These are phyloP conservation scores for Emesis furor DNA, from an alignment of 2,888 invertebrate genomes.

Conservation along the genomic window DNA sequence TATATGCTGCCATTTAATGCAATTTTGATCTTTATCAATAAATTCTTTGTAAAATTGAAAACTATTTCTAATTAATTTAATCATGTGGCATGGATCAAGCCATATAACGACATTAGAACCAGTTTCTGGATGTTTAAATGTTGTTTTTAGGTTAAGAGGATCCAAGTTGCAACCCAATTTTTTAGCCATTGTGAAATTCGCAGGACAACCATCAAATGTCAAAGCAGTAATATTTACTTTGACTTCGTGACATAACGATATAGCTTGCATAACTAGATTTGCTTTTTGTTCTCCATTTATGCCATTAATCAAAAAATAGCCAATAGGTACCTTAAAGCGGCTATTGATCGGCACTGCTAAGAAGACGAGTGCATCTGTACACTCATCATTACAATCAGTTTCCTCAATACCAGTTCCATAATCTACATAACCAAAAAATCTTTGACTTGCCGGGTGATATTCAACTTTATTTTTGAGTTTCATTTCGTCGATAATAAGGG, in stretches of 20 bases:
- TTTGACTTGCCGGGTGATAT: slow-evolving; percentile 18
- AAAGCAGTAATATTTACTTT: slow-evolving; percentile 38
- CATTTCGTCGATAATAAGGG: slow-evolving; percentile 38
- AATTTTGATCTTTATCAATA: slow-evolving; percentile 31
- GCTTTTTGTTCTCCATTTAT: slow-evolving; percentile 53
- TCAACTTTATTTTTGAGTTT: slow-evolving; percentile 26
- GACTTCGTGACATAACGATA: slow-evolving; percentile 34
- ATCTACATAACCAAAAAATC: slow-evolving; percentile 39
- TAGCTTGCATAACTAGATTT: slow-evolving; percentile 35
- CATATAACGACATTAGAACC: slow-evolving; percentile 57
- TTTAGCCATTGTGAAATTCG: slow-evolving; percentile 39
- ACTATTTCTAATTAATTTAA: slow-evolving; percentile 64
- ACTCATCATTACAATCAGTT: slow-evolving; percentile 27
- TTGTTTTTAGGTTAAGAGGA: slow-evolving; percentile 25
- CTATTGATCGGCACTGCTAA: slow-evolving; percentile 55
- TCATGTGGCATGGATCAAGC: slow-evolving; percentile 66
- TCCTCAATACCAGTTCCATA: slow-evolving; percentile 32
- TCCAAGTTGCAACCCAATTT: slow-evolving; percentile 26
- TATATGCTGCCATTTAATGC: slow-evolving; percentile 24
- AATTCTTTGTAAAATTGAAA: slow-evolving; percentile 38
- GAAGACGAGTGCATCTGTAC: slow-evolving; percentile 56
- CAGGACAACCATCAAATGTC: slow-evolving; percentile 46
- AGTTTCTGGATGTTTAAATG: slow-evolving; percentile 40
- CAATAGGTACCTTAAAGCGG: slow-evolving; percentile 59
- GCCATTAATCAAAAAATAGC: slow-evolving; percentile 58